Conservation (phyloP, 2,888 invertebrate species). For the Diaprepes abbreviatus region DNA sequence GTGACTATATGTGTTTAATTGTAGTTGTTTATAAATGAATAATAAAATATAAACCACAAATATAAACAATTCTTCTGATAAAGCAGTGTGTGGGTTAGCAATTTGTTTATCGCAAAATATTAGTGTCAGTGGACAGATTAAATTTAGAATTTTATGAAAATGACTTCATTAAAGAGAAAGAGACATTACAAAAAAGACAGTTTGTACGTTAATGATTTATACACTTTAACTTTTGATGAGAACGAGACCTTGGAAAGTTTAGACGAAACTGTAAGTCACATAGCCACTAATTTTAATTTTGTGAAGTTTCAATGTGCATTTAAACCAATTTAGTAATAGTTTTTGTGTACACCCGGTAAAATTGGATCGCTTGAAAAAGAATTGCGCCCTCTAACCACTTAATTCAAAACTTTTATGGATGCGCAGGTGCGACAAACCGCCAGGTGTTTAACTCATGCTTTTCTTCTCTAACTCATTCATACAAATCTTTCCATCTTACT, state of each 20-base stretch:
- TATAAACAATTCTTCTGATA: slow-evolving; percentile 1
- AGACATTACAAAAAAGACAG: slow-evolving; percentile 91
- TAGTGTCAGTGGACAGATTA: slow-evolving; percentile 6
- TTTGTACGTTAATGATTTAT: slow-evolving; percentile 84
- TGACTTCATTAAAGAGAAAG: slow-evolving; percentile 68
- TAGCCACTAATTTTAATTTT: too few species aligned
- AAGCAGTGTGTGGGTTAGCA: slow-evolving; percentile 1
- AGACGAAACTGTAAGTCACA: slow-evolving; percentile 77
- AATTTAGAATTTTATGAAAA: slow-evolving; percentile 38
- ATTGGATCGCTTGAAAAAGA: neutral
- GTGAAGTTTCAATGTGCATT: too few species aligned
- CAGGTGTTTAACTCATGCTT: slow-evolving; percentile 16
- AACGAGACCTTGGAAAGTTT: slow-evolving; percentile 83
- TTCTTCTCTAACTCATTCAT: slow-evolving; percentile 4
- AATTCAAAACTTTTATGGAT: neutral
- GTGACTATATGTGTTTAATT: neutral
- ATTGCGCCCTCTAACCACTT: slow-evolving; percentile 12
- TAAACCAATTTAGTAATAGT: neutral
- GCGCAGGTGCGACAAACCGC: slow-evolving; percentile 18
- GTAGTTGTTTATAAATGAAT: neutral
- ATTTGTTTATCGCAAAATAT: slow-evolving; percentile 7
- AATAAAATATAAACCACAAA: too few species aligned
- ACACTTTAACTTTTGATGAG: slow-evolving; percentile 88
- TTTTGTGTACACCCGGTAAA: neutral
- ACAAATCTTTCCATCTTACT: neutral